These are phyloP conservation scores for Eupristina koningsbergeri DNA, from an alignment of 1,140 invertebrate genomes.

Conservation along the genomic window DNA sequence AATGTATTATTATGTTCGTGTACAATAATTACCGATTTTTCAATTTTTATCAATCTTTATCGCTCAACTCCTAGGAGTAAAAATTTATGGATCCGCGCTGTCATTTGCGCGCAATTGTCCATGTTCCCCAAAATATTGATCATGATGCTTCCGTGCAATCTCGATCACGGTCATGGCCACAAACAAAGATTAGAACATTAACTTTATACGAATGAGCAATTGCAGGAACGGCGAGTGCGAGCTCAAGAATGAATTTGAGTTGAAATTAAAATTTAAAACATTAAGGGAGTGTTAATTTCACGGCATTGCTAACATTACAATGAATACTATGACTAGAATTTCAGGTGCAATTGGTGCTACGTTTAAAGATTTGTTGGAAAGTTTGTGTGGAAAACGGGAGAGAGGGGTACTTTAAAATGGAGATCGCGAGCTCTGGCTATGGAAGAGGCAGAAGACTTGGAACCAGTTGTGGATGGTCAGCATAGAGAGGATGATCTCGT, in stretches of 20 bases:
- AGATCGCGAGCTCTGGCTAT: slow-evolving; percentile 53
- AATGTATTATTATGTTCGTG: too few species aligned
- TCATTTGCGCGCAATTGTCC: not conserved
- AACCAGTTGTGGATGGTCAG: slow-evolving; percentile 68
- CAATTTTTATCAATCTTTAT: not conserved
- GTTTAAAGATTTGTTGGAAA: too few species aligned
- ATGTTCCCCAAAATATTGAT: too few species aligned
- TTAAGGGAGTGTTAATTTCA: too few species aligned
- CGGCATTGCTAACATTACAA: too few species aligned
- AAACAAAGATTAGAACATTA: not conserved
- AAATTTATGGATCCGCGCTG: not conserved
- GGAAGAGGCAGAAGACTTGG: slow-evolving; percentile 70
- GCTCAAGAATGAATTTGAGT: too few species aligned
- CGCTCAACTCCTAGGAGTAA: not conserved
- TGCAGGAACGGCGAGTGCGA: too few species aligned
- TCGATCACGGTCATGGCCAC: not conserved
- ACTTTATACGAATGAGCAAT: too few species aligned
- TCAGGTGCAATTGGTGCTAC: too few species aligned
- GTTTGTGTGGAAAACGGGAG: not conserved
- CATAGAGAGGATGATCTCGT: slow-evolving; percentile 65
- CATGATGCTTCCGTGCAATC: too few species aligned
- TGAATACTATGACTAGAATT: too few species aligned
- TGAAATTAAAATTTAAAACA: too few species aligned
- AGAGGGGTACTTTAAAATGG: not conserved
- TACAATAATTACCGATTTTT: not conserved